Evolutionary conservation across 92 coral and sea anemone genomes (phyloP).

Genomic region (Porites lobata): DNA sequence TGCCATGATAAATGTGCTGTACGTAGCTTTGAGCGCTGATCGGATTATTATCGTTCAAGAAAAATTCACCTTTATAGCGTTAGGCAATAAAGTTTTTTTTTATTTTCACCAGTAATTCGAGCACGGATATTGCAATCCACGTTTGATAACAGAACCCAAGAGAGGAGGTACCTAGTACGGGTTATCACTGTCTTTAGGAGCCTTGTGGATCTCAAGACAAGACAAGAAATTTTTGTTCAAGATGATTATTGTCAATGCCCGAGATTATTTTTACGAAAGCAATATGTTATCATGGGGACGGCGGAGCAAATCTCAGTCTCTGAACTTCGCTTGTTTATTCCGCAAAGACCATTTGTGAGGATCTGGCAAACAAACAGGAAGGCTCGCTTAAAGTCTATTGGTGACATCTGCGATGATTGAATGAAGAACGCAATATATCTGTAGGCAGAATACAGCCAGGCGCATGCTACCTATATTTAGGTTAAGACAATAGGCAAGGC

Average conservation of each 20-base stretch:
- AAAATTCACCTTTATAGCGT: too few relatives aligned
- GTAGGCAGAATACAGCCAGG: too few relatives aligned
- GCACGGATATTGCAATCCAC: constrained; percentile 23
- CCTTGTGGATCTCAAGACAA: constrained; percentile 11
- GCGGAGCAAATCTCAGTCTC: background rate
- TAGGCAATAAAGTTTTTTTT: background rate
- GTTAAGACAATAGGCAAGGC: too few relatives aligned
- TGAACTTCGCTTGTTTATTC: constrained; percentile 14
- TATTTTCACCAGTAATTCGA: constrained; percentile 13
- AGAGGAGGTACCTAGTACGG: constrained; percentile 31
- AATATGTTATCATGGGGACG: constrained; percentile 68
- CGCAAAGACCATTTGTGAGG: constrained; percentile 38
- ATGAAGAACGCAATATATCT: background rate
- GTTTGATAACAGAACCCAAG: background rate
- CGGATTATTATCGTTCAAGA: too few relatives aligned
- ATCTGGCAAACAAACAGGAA: constrained; percentile 20
- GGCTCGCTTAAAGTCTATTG: background rate
- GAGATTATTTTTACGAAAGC: constrained; percentile 2
- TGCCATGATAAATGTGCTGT: too few relatives aligned
- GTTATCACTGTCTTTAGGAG: constrained; percentile 34
- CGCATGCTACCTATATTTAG: too few relatives aligned
- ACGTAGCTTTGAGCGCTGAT: too few relatives aligned
- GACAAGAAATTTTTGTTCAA: constrained; percentile 7
- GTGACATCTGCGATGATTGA: background rate
- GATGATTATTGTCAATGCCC: constrained; percentile 54